Base-by-base conservation (phyloP, 1,140 invertebrate species). In the Cryptotermes secundus region DNA sequence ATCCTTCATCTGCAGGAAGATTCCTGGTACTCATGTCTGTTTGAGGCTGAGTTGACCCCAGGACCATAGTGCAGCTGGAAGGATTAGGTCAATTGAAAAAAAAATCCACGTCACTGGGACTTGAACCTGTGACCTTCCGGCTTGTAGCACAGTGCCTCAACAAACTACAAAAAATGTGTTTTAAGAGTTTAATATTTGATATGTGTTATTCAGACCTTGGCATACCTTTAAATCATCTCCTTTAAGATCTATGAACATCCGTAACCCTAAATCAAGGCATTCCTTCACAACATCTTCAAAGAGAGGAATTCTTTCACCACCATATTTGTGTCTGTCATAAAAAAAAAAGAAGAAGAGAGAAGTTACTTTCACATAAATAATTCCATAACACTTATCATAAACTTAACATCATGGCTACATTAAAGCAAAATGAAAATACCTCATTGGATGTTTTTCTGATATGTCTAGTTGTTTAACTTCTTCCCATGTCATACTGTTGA, bases 231-330 rank as follows among this genome's bases (percentile, higher is more conserved):
- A 84, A 86, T 91, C 90, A 85, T 89, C 88, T 84, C 91, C 92
- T 88, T 95, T 95, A 49, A 94, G 88, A 88, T 95, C 94, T 87
- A 95, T 92, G 85, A 94, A 92, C 88, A 94, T 91, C 85, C 89
- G 90, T 85, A 93, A 90, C 53, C 91, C 90, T 26, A 91, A 88
- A 34, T 90, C 86, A 24, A 94, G 86, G 87, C 93, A 91, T 86
- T 91, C 89, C 53, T 90, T 87, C 65, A 94, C 87, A 34, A 89
- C 91, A 82, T 94, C 92, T 45, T 93, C 89, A 83, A 95, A 90
- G 6, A 91, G 90, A 36, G 93, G 91, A 81, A 94, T 91, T 85
- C 88, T 91, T 87, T 92, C 92, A 22, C 89, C 87, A 34, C 86
- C 53, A 88, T 91, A 92, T 86, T 90, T 90, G 65, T 90, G 88